phyloP scores from a whole-genome alignment of 2,113 vertebrate genomes.

The Egretta garzetta region DNA sequence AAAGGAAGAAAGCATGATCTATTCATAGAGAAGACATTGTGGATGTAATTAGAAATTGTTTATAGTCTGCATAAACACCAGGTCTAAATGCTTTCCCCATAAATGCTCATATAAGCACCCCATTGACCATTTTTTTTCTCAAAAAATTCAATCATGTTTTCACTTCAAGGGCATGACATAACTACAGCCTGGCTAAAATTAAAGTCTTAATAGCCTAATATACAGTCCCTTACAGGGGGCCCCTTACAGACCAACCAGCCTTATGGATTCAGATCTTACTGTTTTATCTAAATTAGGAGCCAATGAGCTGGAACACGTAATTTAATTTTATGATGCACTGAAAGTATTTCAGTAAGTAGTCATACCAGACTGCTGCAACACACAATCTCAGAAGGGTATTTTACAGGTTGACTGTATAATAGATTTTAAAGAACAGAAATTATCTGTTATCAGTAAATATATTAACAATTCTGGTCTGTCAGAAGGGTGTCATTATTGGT shows the following conservation, averaged over 20 bases:
- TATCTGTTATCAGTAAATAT: background rate
- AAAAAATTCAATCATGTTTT: slow-evolving; percentile 34
- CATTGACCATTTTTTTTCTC: background rate
- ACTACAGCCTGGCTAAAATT: slow-evolving; percentile 9
- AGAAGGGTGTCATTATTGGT: background rate
- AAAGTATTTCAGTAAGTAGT: slow-evolving; percentile 33
- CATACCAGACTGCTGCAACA: background rate
- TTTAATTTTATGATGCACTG: slow-evolving; percentile 62
- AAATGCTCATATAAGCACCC: background rate
- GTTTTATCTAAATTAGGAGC: slow-evolving; percentile 56
- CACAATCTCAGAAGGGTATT: background rate
- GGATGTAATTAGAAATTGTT: slow-evolving; percentile 30
- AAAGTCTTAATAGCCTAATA: slow-evolving; percentile 37
- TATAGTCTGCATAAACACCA: background rate
- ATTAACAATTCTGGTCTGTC: background rate
- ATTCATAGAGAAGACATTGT: slow-evolving; percentile 18
- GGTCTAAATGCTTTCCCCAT: slow-evolving; percentile 11
- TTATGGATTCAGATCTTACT: slow-evolving; percentile 41
- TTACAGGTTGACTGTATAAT: background rate
- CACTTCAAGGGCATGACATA: background rate
- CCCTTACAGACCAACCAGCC: background rate
- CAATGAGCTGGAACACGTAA: slow-evolving; percentile 51
- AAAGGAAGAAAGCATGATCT: slow-evolving; percentile 10
- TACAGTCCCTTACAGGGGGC: background rate
- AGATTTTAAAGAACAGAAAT: background rate